Evolutionary conservation across 2,797 vertebrate species (phyloP).

Genomic region (Rhinatrema bivittatum): DNA sequence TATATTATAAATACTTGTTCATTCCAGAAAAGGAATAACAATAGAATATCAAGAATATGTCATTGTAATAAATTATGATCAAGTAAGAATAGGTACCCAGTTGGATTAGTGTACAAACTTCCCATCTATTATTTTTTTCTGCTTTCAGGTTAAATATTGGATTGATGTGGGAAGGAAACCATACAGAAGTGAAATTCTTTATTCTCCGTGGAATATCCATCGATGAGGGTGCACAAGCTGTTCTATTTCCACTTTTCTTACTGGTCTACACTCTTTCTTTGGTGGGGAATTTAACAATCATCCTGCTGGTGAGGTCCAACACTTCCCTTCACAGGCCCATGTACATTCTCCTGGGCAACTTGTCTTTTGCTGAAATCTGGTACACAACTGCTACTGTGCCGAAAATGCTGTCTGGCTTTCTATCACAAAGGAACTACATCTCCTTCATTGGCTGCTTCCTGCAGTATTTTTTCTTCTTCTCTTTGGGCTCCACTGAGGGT

Average conservation of each 20-base stretch:
- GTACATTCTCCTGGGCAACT: constrained; percentile 35
- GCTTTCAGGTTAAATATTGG: no score
- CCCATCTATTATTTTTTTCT: no score
- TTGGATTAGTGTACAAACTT: no score
- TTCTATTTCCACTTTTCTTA: constrained; percentile 24
- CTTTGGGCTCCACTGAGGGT: constrained; percentile 22
- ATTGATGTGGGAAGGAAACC: constrained; percentile 1
- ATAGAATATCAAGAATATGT: no score
- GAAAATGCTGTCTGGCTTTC: constrained; percentile 27
- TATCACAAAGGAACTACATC: no score
- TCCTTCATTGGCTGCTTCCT: constrained; percentile 4
- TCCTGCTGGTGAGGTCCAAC: constrained; percentile 11
- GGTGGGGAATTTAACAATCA: constrained; percentile 28
- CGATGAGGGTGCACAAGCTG: constrained; percentile 6
- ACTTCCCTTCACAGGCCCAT: constrained; percentile 22
- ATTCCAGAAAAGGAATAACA: no score
- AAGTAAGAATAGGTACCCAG: no score
- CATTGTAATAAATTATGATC: no score
- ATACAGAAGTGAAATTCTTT: constrained; percentile 17
- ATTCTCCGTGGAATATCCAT: constrained; percentile 29
- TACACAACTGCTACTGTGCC: constrained; percentile 30
- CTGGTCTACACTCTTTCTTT: constrained; percentile 20
- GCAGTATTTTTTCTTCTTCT: constrained; percentile 34
- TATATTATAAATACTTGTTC: no score
- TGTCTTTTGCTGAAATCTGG: constrained; percentile 33